phyloP scores from a whole-genome alignment of 2,113 vertebrate genomes.

The Dipodomys stephensi region DNA sequence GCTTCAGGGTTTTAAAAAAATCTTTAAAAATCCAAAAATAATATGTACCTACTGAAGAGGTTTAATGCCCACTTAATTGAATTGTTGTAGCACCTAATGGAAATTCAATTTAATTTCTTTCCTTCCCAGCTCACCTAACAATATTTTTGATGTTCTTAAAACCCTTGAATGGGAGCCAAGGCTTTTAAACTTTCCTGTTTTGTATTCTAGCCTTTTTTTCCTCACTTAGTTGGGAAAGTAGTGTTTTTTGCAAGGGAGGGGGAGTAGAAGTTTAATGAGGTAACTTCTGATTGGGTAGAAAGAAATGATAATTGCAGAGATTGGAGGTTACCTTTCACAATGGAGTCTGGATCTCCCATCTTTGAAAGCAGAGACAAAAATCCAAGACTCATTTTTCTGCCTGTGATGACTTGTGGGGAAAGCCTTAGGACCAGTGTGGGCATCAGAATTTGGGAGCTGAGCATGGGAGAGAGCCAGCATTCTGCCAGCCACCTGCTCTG shows the following conservation, averaged over 20 bases:
- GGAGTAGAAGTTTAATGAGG: not conserved
- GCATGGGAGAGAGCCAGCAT: not conserved
- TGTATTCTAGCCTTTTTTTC: not conserved
- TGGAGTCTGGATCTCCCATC: not conserved
- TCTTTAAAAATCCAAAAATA: slow-evolving; percentile 48
- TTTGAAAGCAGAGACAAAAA: not conserved
- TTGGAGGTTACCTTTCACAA: not conserved
- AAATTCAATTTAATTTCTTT: not conserved
- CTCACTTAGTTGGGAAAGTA: not conserved
- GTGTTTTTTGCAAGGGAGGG: not conserved
- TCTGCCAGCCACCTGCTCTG: not conserved
- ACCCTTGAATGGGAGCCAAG: not conserved
- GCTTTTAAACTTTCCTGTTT: not conserved
- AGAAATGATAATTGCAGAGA: not conserved
- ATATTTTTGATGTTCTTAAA: slow-evolving; percentile 43
- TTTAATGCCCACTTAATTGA: slow-evolving; percentile 16
- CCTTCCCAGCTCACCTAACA: not conserved
- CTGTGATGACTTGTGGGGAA: not conserved
- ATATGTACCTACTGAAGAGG: not conserved
- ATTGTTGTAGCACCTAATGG: not conserved
- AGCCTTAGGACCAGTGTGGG: not conserved
- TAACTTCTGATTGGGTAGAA: slow-evolving; percentile 7
- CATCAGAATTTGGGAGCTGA: too few relatives aligned
- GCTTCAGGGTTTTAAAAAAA: not conserved
- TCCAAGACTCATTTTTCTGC: not conserved